These are phyloP conservation scores for Phalacrocorax carbo DNA, from an alignment of 2,113 vertebrate species.

Conservation along the genomic window DNA sequence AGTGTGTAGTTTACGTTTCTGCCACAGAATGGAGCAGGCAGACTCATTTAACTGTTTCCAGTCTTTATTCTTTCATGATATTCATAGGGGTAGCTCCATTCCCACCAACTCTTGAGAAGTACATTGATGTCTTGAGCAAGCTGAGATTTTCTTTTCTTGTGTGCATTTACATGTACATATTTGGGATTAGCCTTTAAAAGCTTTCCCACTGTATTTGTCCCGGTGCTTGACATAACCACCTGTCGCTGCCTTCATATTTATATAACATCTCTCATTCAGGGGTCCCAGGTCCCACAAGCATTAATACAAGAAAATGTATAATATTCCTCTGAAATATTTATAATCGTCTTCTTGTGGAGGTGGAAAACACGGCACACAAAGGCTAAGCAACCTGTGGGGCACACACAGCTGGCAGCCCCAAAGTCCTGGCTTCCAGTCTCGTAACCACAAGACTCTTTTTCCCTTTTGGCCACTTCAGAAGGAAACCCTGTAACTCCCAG, in stretches of 20 bases:
- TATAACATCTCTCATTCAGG: neutral
- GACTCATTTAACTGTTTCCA: neutral
- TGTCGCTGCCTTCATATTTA: neutral
- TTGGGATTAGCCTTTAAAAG: neutral
- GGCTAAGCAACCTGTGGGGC: neutral
- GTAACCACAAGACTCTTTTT: neutral
- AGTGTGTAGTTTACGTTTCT: neutral
- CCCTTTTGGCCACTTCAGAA: neutral
- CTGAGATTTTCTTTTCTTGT: neutral
- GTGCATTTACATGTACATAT: rapidly evolving
- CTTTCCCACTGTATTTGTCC: neutral
- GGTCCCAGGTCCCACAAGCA: neutral
- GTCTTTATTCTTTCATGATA: neutral
- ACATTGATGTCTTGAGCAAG: neutral
- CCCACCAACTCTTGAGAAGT: neutral
- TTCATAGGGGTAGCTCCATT: neutral
- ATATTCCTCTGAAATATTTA: neutral
- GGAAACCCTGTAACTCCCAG: neutral
- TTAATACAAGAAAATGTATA: neutral
- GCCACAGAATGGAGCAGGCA: neutral
- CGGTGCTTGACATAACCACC: neutral
- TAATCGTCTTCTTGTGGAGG: neutral
- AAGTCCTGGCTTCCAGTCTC: neutral
- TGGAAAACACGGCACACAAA: neutral
- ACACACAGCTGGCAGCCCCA: neutral